Base-by-base conservation (phyloP, 92 coral and sea anemone genomes). In the Epizoanthus rinbou region DNA sequence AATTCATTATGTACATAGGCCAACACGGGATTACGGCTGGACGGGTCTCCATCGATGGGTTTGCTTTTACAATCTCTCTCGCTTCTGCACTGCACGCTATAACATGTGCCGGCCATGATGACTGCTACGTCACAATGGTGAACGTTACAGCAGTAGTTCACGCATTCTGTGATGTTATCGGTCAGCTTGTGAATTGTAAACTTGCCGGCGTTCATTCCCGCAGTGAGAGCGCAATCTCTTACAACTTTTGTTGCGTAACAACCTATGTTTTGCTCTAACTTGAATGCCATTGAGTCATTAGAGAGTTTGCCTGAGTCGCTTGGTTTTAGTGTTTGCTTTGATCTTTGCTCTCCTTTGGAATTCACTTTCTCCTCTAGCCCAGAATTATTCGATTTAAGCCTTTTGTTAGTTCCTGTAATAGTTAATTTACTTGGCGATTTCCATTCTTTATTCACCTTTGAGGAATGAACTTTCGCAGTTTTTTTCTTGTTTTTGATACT, bases 21-120 rank as follows among this genome's bases (percentile, higher is more conserved):
- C 22, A 88, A 33, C 3, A 74, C 80, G 5, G 83, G 58, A 67
- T 85, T 74, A 28, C 74, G 19, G 25, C 81, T 28, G 19, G 82
- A 78, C 16, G 82, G 22, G 18, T 71, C 21, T 41, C 82, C 79
- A 41, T 64, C 79, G 18, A 50, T 65, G 45, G 45, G 41, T 54
- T 73, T 88, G 65, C 82, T 72, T 35, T 88, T 72, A 39, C 91
- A 88, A 62, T 88, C 71, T 39, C 19, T 16, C 68, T 25, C 47
- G 68, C 91, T 88, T 28, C 59, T 79, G 63, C 91, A 88, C 57
- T 85, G 88, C 83, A 88, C 91, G 64, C 88, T 88, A 10, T 85
- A 88, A 68, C 91, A 88, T 13, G 82, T 87, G 35, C 64, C 86
- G 3, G 88, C 76, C 91, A 88, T 88, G 37, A 88, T 73, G 24